Percentiles rank a stretch among this genome's conserved stretches.
Conservation (phyloP, 2,888 invertebrate genomes). For the Psylliodes chrysocephalus region DNA sequence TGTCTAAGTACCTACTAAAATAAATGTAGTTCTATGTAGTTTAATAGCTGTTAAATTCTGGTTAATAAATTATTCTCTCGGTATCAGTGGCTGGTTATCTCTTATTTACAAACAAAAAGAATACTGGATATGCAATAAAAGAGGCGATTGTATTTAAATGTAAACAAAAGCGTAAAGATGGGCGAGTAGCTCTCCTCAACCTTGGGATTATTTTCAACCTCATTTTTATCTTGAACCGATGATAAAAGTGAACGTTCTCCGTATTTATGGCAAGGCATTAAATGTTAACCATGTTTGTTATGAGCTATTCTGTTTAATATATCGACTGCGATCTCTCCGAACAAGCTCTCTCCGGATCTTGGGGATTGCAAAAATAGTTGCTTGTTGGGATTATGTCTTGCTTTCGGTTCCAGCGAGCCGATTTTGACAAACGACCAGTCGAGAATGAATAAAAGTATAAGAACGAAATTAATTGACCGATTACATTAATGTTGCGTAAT, state of each 20-base stretch:
- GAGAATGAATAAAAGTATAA: no score
- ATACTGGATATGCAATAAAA: constrained; percentile 33
- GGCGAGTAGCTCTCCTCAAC: constrained; percentile 49
- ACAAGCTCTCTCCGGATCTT: constrained; percentile 2
- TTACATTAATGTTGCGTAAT: no score
- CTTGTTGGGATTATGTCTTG: constrained; percentile 1
- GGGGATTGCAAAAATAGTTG: constrained; percentile 2
- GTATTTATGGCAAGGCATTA: constrained; percentile 32
- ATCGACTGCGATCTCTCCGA: constrained; percentile 5
- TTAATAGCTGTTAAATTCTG: constrained; percentile 25
- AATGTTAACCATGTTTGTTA: constrained; percentile 23
- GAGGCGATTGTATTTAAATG: constrained; percentile 41
- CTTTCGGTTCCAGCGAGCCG: not conserved
- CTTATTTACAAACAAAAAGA: constrained; percentile 34
- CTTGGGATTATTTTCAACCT: constrained; percentile 50
- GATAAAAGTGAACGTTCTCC: constrained; percentile 48
- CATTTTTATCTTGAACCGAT: constrained; percentile 48
- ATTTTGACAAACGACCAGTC: not conserved
- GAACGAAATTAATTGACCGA: no score
- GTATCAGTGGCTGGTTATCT: constrained; percentile 27
- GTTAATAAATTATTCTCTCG: constrained; percentile 22
- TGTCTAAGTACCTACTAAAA: constrained; percentile 1
- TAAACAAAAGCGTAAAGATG: constrained; percentile 51
- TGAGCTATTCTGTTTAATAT: constrained; percentile 20
- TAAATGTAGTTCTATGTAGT: constrained; percentile 16